Conservation (phyloP, 2,113 vertebrate species). For the Callithrix jacchus region DNA sequence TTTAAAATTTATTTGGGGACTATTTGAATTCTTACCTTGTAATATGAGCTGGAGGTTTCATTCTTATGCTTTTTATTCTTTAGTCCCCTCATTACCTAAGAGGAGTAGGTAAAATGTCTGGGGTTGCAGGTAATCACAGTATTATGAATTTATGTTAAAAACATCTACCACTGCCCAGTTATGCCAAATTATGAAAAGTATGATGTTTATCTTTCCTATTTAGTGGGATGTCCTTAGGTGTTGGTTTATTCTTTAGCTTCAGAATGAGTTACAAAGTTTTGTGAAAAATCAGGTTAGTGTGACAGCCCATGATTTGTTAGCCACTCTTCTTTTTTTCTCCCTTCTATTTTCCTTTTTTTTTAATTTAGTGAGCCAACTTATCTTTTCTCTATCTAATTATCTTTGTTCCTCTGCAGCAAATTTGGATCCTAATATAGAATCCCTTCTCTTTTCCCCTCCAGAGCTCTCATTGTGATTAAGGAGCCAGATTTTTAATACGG, state of each 20-base stretch:
- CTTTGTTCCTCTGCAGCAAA: background rate
- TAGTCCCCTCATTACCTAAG: background rate
- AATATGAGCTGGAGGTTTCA: background rate
- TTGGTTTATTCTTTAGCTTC: background rate
- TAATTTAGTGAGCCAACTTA: background rate
- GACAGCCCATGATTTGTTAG: background rate
- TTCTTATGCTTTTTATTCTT: slow-evolving; percentile 4
- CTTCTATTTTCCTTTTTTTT: background rate
- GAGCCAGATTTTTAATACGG: background rate
- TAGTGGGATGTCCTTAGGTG: background rate
- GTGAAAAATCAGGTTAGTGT: background rate
- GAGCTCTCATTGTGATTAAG: background rate
- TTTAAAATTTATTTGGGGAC: background rate
- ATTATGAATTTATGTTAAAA: background rate
- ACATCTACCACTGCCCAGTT: background rate
- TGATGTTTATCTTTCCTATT: background rate
- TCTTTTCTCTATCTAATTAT: background rate
- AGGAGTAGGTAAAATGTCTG: background rate
- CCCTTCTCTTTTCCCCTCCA: background rate
- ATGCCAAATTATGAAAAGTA: background rate
- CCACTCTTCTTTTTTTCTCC: background rate
- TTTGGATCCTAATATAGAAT: background rate
- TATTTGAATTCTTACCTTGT: background rate
- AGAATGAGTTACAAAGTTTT: background rate
- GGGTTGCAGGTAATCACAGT: background rate